phyloP scores from a whole-genome alignment of 2,797 vertebrate species.

The Tragopan temminckii region DNA sequence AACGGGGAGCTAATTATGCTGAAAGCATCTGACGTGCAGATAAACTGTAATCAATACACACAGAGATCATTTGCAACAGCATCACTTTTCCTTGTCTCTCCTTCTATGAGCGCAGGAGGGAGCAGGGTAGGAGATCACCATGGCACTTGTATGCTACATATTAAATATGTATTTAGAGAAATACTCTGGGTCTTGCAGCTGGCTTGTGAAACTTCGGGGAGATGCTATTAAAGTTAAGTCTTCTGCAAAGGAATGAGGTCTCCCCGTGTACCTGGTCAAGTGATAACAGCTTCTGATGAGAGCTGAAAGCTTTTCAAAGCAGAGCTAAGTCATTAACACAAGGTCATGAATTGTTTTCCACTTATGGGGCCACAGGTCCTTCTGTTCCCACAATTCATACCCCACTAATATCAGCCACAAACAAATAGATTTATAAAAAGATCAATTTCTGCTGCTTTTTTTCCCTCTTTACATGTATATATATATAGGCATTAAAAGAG shows the following conservation, averaged over 20 bases:
- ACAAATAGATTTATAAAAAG: neutral
- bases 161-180: neutral
- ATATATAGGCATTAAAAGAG: neutral
- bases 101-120: neutral
- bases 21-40: neutral
- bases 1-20: neutral
- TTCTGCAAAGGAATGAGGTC: neutral
- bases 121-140: neutral
- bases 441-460: neutral
- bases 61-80: neutral
- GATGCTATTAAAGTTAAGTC: neutral
- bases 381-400: neutral
- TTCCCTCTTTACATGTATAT: neutral
- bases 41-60: neutral
- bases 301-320: neutral
- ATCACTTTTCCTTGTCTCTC: neutral
- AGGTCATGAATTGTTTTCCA: neutral
- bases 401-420: too few species aligned
- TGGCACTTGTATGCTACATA: neutral
- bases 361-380: neutral
- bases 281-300: neutral
- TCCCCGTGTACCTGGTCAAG: neutral
- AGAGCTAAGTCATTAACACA: neutral
- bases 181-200: neutral
- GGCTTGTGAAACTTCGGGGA: neutral